A percentile compares a stretch with the other conserved stretches of the same genome.
These are phyloP conservation scores for Gymnopithys bicolor DNA, from an alignment of 2,797 vertebrate species.

Conservation along the genomic window DNA sequence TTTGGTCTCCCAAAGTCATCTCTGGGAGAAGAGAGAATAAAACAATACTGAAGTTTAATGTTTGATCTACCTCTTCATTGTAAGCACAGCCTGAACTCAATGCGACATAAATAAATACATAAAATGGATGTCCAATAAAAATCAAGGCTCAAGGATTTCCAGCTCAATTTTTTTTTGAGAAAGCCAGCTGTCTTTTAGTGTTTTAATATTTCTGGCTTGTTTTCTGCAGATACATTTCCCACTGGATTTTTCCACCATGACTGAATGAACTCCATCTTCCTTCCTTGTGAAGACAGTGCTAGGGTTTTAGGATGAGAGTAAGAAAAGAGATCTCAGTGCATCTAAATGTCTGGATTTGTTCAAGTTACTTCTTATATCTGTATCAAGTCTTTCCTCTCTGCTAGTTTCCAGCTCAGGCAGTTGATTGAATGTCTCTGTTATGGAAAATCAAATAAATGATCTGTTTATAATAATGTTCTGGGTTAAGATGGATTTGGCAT, in stretches of 20 bases:
- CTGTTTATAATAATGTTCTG: constrained; percentile 51
- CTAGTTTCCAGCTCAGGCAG: neutral
- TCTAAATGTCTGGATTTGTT: neutral
- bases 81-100: neutral
- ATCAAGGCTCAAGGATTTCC: neutral
- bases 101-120: neutral
- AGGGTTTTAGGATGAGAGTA: neutral
- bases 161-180: neutral
- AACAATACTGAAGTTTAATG: neutral
- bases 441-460: constrained; percentile 52
- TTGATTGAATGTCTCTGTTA: constrained; percentile 26
- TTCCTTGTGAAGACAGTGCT: neutral
- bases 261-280: neutral
- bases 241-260: neutral
- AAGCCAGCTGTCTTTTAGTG: neutral
- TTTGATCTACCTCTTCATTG: neutral
- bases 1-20: neutral
- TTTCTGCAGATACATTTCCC: neutral
- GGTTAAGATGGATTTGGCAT: constrained; percentile 35
- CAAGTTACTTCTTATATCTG: neutral
- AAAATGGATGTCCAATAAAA: neutral
- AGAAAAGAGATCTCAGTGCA: neutral
- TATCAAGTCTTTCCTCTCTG: neutral
- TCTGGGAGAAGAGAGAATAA: neutral
- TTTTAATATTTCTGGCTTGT: neutral